Conservation (phyloP, 2,888 invertebrate genomes). For the Oscheius sp. region DNA sequence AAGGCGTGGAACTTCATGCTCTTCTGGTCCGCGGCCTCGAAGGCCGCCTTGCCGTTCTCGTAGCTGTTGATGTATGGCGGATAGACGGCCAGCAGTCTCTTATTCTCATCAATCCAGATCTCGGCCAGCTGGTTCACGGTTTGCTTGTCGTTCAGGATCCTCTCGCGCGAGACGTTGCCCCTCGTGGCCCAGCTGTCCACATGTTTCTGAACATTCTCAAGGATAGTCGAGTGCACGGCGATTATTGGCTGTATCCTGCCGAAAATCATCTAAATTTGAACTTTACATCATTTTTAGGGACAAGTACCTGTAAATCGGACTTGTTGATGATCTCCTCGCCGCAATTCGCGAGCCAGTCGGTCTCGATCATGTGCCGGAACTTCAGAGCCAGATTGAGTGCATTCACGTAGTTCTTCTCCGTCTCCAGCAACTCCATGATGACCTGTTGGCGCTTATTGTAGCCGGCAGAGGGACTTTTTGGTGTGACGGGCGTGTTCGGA, state of each 20-base stretch:
- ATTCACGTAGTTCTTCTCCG: constrained; percentile 95
- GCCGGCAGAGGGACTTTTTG: constrained; percentile 12
- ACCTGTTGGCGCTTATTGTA: constrained; percentile 75
- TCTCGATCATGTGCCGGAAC: constrained; percentile 17
- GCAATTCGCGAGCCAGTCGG: constrained; percentile 8
- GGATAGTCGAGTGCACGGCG: constrained; percentile 87
- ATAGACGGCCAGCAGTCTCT: constrained; percentile 80
- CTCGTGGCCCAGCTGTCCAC: constrained; percentile 77
- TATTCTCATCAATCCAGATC: constrained; percentile 82
- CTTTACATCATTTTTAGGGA: background rate
- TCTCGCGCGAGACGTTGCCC: background rate
- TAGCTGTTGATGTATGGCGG: constrained; percentile 98
- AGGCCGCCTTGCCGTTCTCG: constrained; percentile 93
- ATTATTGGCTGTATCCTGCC: constrained; percentile 84
- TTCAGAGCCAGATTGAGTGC: constrained; percentile 92
- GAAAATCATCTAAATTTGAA: constrained; percentile 50
- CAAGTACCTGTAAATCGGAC: constrained; percentile 15
- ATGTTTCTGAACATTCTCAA: constrained; percentile 78
- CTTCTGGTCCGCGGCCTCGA: constrained; percentile 86
- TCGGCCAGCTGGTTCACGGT: constrained; percentile 69
- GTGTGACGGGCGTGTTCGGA: constrained; percentile 24
- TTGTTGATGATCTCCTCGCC: constrained; percentile 6
- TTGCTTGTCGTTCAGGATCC: too few species aligned
- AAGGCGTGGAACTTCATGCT: constrained; percentile 97
- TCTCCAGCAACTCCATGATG: constrained; percentile 91